These are phyloP conservation scores for Drosophila yakuba DNA, from an alignment of 1,140 invertebrate species.

Conservation along the genomic window DNA sequence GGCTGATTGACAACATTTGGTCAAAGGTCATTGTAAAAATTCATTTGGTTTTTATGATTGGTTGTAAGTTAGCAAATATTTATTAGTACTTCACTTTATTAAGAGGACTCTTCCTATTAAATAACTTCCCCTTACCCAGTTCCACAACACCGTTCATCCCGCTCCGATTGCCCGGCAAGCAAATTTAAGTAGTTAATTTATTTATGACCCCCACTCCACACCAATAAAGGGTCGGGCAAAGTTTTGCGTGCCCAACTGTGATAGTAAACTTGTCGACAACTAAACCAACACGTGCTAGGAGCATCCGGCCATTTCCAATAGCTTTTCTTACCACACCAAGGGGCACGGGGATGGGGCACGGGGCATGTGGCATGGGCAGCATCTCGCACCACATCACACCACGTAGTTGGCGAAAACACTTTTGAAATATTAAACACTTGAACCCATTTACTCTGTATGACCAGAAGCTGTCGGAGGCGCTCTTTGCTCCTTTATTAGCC, in stretches of 20 bases:
- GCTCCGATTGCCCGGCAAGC: constrained; percentile 31
- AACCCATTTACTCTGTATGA: constrained; percentile 65
- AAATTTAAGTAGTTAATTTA: constrained; percentile 59
- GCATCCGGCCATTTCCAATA: constrained; percentile 39
- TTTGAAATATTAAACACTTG: constrained; percentile 74
- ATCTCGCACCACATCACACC: constrained; percentile 41
- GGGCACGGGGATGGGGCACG: not conserved
- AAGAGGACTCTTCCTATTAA: no score
- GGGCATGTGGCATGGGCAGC: not conserved
- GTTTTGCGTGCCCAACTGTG: constrained; percentile 52
- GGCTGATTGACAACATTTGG: constrained; percentile 49
- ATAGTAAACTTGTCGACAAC: constrained; percentile 56
- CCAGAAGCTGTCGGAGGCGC: constrained; percentile 33
- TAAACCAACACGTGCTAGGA: constrained; percentile 46
- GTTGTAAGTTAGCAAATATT: no score
- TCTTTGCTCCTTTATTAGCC: constrained; percentile 9
- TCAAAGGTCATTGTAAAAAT: constrained; percentile 16
- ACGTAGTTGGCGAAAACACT: constrained; percentile 63
- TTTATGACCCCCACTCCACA: constrained; percentile 43
- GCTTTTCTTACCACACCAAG: not conserved
- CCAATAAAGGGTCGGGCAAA: constrained; percentile 28
- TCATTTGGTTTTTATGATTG: no score
- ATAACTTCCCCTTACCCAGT: not conserved
- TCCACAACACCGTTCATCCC: not conserved
- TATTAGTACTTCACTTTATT: not conserved